phyloP scores from a whole-genome alignment of 2,113 vertebrate genomes.

The Ancistrus triradiatus region DNA sequence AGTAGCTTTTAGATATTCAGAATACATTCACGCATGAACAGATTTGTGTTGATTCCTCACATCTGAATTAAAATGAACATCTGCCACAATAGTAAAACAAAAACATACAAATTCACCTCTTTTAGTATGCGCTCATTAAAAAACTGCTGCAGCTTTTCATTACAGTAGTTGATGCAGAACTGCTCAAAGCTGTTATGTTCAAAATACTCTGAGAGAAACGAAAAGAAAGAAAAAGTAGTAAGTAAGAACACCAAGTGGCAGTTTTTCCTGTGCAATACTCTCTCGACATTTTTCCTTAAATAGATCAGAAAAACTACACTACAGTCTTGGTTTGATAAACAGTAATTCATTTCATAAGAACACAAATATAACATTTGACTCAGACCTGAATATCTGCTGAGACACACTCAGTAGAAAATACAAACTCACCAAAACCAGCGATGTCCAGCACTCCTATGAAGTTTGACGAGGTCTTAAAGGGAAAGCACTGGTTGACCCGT shows the following conservation, averaged over 20 bases:
- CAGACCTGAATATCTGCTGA: too few species aligned
- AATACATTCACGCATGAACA: neutral
- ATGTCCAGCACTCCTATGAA: conserved; percentile 98
- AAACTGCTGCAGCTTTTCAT: conserved; percentile 98
- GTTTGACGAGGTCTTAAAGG: conserved; percentile 85
- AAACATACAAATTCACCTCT: conserved; percentile 74
- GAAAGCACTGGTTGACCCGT: conserved; percentile 95
- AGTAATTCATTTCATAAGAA: too few species aligned
- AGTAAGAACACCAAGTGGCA: conserved; percentile 11
- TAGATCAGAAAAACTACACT: neutral
- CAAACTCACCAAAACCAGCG: conserved; percentile 90
- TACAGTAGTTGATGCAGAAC: conserved; percentile 99
- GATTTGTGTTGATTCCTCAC: too few species aligned
- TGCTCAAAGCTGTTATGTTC: conserved; percentile 99
- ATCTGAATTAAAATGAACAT: too few species aligned
- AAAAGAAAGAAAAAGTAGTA: conserved; percentile 46
- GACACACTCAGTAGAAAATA: too few species aligned
- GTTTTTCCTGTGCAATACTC: neutral
- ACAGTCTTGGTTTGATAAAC: too few species aligned
- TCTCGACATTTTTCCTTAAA: neutral
- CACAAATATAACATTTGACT: too few species aligned
- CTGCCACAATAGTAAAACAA: neutral
- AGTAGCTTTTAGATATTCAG: neutral
- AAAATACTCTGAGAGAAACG: conserved; percentile 88
- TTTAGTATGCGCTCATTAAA: conserved; percentile 99